Evolutionary conservation across 2,797 vertebrate genomes (phyloP), one percentile per base, ranked within the genome.

Genomic region (Acridotheres tristis): DNA sequence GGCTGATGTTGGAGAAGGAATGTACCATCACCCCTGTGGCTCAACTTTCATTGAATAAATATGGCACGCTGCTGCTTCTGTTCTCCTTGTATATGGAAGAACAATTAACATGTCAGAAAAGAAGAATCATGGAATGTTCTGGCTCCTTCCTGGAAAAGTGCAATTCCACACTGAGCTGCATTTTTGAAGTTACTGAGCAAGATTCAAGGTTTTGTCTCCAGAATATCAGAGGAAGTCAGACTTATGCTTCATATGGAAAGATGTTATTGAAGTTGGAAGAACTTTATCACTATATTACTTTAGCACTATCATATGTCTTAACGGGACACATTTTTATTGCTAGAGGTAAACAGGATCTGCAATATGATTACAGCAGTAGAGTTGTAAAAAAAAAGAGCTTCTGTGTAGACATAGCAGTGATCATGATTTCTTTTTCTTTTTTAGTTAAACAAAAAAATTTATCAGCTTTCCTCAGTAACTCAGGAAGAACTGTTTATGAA

Each of bases 31-130:
- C 97, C 97, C 98, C 98, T 66, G 97, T 97, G 97, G 98, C 92
- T 98, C 96, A 96, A 95, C 97, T 97, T 97, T 94, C 97, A 96
- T 96, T 97, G 98, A 97, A 97, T 98, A 98, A 98, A 98, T 97
- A 97, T 72, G 97, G 96, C 97, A 87, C 85, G 54, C 97, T 93
- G 97, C 98, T 97, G 97, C 96, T 97, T 97, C 97, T 97, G 92
- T 94, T 97, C 97, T 97, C 88, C 96, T 96, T 94, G 96, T 96
- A 95, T 86, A 78, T 87, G 96, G 94, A 96, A 93, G 96, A 98
- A 97, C 98, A 98, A 98, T 98, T 98, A 98, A 97, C 93, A 16
- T 98, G 98, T 98, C 98, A 98, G 75, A 96, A 96, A 97, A 98
- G 97, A 98, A 97, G 97, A 96, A 97, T 97, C 96, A 83, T 92